phyloP scores from a whole-genome alignment of 2,797 vertebrate species.

The Cetoscarus ocellatus region DNA sequence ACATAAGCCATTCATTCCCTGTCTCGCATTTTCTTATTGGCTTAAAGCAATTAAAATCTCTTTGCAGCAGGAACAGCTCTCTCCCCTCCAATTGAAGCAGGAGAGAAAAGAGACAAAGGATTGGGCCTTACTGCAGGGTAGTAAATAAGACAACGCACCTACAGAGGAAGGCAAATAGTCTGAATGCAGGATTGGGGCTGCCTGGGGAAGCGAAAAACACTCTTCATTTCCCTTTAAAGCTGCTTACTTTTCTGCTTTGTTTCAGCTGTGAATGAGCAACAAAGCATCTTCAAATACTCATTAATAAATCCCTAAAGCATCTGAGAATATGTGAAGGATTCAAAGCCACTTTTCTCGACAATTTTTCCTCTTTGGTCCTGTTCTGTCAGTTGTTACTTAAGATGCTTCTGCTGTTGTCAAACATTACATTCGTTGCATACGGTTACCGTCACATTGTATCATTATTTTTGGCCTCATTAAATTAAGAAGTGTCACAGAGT shows the following conservation, averaged over 20 bases:
- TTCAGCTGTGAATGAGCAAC: not conserved
- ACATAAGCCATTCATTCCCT: slow-evolving; percentile 52
- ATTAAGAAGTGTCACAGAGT: slow-evolving; percentile 26
- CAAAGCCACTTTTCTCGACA: not conserved
- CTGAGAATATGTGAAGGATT: not conserved
- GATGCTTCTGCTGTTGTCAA: not conserved
- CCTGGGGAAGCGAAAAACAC: slow-evolving; percentile 18
- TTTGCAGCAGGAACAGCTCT: slow-evolving; percentile 35
- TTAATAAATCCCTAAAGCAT: not conserved
- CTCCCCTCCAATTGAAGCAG: slow-evolving; percentile 29
- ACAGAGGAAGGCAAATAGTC: slow-evolving; percentile 28
- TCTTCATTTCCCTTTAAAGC: slow-evolving; percentile 19
- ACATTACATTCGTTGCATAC: slow-evolving; percentile 1
- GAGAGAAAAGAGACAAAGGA: slow-evolving; percentile 47
- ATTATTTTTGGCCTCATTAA: slow-evolving; percentile 37
- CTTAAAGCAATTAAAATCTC: slow-evolving; percentile 76
- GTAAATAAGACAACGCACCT: slow-evolving; percentile 56
- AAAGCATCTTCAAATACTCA: not conserved
- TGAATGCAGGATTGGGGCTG: slow-evolving; percentile 17
- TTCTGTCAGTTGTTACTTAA: slow-evolving; percentile 12
- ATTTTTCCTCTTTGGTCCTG: not conserved
- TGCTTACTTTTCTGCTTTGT: slow-evolving; percentile 23
- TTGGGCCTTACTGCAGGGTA: slow-evolving; percentile 29
- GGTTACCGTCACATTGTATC: slow-evolving; percentile 13
- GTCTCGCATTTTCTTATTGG: slow-evolving; percentile 63